Evolutionary conservation across 2,113 vertebrate species (phyloP), one percentile per base, ranked within the genome.

Genomic region (Eretmochelys imbricata): DNA sequence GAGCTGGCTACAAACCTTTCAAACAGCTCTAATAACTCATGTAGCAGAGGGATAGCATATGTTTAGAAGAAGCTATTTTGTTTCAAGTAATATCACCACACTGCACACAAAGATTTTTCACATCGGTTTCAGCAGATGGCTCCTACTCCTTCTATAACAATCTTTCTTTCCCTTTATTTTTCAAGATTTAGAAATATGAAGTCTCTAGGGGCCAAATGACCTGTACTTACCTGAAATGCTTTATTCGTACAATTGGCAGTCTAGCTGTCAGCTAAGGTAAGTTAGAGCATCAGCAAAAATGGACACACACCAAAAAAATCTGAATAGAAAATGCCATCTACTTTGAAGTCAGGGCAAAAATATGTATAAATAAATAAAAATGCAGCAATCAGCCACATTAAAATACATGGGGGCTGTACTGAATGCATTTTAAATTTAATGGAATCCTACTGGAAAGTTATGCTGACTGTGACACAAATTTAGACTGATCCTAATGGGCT

Each of bases 11-110:
- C 13, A 69, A n/a, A 69, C 31, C 16, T 69, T 69, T 69, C 35
- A 69, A 13, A n/a, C 29, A 78, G 31, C 6, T 86, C 50, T 80
- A 27, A 25, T 6, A 87, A 50, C 11, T 92, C 35, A 35, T 3
- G 2, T 29, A 29, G 1, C 17, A 46, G 14, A n/a, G 17, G n/a
- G 35, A n/a, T 19, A 69, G n/a, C 38, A n/a, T 2, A 3, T 7
- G 1, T 72, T 90, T 46, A 55, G 29, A 62, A 25, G 25, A 8
- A 2, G 62, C 31, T 69, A 12, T 46, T 22, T 80, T 35, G 80
- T 49, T 49, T 89, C 42, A 16, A 17, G 57, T 16, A 6, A 59
- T 62, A 29, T 29, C 48, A 48, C 3, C 49, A 53, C 46, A 90
- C 12, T 3, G 12, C 46, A 69, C 10, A 91, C 25, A 55, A 4